Evolutionary conservation across 2,888 invertebrate species (phyloP).

Genomic region (Rhingia rostrata): DNA sequence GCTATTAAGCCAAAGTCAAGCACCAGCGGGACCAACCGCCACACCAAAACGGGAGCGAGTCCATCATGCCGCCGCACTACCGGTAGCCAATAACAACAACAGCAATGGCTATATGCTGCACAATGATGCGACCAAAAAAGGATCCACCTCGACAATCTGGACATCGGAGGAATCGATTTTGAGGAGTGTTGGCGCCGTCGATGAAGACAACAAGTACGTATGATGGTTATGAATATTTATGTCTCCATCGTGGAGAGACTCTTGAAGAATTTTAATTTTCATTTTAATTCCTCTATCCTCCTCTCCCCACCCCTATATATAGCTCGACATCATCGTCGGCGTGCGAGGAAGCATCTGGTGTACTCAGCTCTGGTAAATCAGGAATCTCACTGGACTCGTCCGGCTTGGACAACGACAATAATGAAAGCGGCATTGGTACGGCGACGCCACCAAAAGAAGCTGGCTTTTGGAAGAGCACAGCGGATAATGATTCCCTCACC

Average conservation of each 20-base stretch:
- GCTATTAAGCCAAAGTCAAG: slow-evolving; percentile 76
- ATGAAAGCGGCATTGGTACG: slow-evolving; percentile 82
- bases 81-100: slow-evolving; percentile 74
- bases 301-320: slow-evolving; percentile 31
- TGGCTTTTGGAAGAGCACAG: slow-evolving; percentile 80
- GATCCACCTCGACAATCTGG: slow-evolving; percentile 83
- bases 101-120: slow-evolving; percentile 33
- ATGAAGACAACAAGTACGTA: slow-evolving; percentile 83
- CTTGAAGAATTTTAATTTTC: slow-evolving; percentile 50
- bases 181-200: slow-evolving; percentile 82
- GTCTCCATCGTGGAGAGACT: slow-evolving; percentile 28
- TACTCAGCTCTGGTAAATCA: slow-evolving; percentile 82
- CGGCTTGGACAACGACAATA: slow-evolving; percentile 82
- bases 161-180: slow-evolving; percentile 83
- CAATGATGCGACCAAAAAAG: slow-evolving; percentile 82
- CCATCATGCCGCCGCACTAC: slow-evolving; percentile 79
- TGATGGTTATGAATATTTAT: slow-evolving; percentile 72
- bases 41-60: slow-evolving; percentile 81
- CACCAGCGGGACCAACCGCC: slow-evolving; percentile 71
- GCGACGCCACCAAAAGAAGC: slow-evolving; percentile 82
- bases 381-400: slow-evolving; percentile 82
- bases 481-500: slow-evolving; percentile 80
- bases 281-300: slow-evolving; percentile 11
- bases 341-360: slow-evolving; percentile 82
- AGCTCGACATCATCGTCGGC: slow-evolving; percentile 83